Percentiles rank a stretch among this genome's conserved stretches.
phyloP scores from a whole-genome alignment of 2,113 vertebrate species.

The Gavialis gangeticus region DNA sequence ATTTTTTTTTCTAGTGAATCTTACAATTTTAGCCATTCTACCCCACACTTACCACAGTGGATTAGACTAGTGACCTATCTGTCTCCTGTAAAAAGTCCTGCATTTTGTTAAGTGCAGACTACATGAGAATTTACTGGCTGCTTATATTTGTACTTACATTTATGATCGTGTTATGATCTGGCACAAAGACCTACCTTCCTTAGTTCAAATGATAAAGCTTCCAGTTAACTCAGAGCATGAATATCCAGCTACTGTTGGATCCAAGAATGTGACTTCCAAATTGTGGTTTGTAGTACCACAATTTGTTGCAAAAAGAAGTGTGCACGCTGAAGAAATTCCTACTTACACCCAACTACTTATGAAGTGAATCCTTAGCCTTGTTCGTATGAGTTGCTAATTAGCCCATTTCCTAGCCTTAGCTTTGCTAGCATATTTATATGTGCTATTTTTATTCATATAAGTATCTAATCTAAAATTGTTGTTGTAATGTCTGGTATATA shows the following conservation, averaged over 20 bases:
- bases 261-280: no score
- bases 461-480: neutral
- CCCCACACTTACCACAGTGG: neutral
- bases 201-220: neutral
- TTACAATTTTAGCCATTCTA: neutral
- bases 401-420: no score
- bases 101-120: neutral
- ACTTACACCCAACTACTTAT: rapidly evolving
- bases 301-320: neutral
- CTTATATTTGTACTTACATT: neutral
- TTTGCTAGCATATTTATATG: neutral
- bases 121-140: neutral
- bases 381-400: no score
- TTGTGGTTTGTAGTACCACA: neutral
- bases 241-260: neutral
- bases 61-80: neutral
- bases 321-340: neutral
- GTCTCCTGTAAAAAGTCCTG: neutral
- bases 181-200: neutral
- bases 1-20: neutral
- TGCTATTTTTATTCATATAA: slow-evolving; percentile 24
- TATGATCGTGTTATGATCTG: neutral
- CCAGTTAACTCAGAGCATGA: neutral
- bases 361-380: no score
- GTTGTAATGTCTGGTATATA: neutral